Evolutionary conservation across 2,888 invertebrate species (phyloP), one percentile per base, ranked within the genome.

Genomic region (Caenorhabditis panamensis): DNA sequence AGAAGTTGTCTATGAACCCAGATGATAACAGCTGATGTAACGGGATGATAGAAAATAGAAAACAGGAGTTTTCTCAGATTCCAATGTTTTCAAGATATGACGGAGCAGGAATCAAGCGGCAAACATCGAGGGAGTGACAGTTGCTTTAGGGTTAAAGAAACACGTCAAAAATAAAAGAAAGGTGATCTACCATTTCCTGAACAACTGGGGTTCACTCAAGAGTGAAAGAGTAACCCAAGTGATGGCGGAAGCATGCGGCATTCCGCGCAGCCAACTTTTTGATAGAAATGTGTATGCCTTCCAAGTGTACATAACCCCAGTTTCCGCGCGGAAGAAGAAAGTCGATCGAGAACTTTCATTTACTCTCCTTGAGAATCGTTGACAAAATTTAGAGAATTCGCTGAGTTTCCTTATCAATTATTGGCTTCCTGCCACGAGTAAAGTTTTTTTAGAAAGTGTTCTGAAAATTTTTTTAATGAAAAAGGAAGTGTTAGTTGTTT

Each of bases 241-340:
- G 24, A 18, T 18, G 26, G 51, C 62, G 26, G 44, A 56, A 58
- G 37, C 49, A 41, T 18, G 51, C 28, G 53, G 49, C 26, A 53
- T 53, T 62, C 71, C 62, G 71, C 62, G 26, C 53, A n/a, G 36
- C 41, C 56, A 59, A 63, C 53, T 69, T 61, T 69, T 71, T 54
- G 71, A 71, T 71, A 47, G 61, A 63, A 69, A 58, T 69, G 64
- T 67, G 63, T 77, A 59, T 77, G 64, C 59, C 59, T 63, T 47
- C 62, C 41, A 26, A 77, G 69, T 77, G 49, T 77, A 64, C 69
- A 69, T 77, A 77, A 77, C 77, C 77, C 69, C 36, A n/a, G 47
- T 59, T 77, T 77, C 77, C 77, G 77, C 77, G 77, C 77, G 77
- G 77, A 64, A 71, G 47, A 36, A 36, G 26, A 62, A 66, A 41